Conservation (phyloP, 2,797 vertebrate species). For the Leptodactylus fallax region DNA sequence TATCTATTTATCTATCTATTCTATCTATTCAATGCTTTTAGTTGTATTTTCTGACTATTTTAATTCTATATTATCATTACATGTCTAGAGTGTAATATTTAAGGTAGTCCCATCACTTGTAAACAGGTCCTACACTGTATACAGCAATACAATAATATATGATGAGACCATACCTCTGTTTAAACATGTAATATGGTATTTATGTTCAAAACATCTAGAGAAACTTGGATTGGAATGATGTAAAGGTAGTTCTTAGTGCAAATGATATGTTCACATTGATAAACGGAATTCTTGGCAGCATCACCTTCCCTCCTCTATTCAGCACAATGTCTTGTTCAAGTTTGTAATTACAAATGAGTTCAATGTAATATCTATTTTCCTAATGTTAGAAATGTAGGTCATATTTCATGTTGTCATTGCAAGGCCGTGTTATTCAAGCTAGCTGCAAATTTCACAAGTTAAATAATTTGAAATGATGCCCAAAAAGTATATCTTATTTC, state of each 20-base stretch:
- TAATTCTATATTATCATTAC: neutral
- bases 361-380: slow-evolving; percentile 47
- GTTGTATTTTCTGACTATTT: no score
- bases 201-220: neutral
- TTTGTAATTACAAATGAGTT: slow-evolving; percentile 43
- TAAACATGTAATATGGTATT: neutral
- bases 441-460: slow-evolving; percentile 45
- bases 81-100: neutral
- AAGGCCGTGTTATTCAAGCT: slow-evolving; percentile 47
- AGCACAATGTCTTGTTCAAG: slow-evolving; percentile 24
- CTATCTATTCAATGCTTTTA: no score
- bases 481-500: slow-evolving; percentile 54
- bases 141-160: neutral
- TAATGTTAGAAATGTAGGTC: slow-evolving; percentile 34
- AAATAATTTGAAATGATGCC: slow-evolving; percentile 52
- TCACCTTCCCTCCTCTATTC: neutral
- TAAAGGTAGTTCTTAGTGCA: neutral
- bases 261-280: neutral
- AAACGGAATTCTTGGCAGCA: neutral
- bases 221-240: neutral
- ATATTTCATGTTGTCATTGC: slow-evolving; percentile 41
- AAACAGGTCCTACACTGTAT: neutral
- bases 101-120: neutral
- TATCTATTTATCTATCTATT: no score
- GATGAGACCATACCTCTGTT: no score